These are phyloP conservation scores for Neodiprion fabricii DNA, from an alignment of 1,140 invertebrate species.

Conservation along the genomic window DNA sequence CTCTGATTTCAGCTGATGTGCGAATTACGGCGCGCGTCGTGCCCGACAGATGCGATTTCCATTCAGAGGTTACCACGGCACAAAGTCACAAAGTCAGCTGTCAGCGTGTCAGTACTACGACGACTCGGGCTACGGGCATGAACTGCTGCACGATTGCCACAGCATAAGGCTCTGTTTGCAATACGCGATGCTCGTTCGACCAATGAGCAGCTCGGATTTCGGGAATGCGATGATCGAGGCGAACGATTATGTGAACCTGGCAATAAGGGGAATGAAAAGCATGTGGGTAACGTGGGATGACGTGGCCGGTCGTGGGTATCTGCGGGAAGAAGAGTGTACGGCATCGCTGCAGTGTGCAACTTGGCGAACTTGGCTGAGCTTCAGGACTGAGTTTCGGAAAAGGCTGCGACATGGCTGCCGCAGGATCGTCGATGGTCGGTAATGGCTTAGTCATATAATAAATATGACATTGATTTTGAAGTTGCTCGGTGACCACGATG, in stretches of 20 bases:
- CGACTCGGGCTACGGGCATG: neutral
- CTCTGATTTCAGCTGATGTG: too few relatives aligned
- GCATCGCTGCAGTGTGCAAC: too few relatives aligned
- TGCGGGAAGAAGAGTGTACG: too few relatives aligned
- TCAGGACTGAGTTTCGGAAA: too few relatives aligned
- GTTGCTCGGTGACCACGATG: too few relatives aligned
- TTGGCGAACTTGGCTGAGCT: too few relatives aligned
- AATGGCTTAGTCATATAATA: too few relatives aligned
- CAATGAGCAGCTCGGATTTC: neutral
- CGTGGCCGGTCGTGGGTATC: neutral
- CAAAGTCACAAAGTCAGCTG: neutral
- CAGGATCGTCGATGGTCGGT: too few relatives aligned
- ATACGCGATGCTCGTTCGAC: neutral
- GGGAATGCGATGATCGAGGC: neutral
- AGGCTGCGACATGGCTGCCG: too few relatives aligned
- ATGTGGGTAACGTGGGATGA: neutral
- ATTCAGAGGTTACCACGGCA: slow-evolving; percentile 1
- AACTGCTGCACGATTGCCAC: neutral
- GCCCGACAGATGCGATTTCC: neutral
- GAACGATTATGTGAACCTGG: neutral
- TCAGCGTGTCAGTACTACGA: neutral
- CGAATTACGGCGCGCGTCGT: neutral
- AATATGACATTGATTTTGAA: too few relatives aligned
- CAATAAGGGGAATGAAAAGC: neutral
- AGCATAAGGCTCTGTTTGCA: neutral